Conservation (phyloP, 2,113 vertebrate genomes). For the Ceuthmochares aereus region DNA sequence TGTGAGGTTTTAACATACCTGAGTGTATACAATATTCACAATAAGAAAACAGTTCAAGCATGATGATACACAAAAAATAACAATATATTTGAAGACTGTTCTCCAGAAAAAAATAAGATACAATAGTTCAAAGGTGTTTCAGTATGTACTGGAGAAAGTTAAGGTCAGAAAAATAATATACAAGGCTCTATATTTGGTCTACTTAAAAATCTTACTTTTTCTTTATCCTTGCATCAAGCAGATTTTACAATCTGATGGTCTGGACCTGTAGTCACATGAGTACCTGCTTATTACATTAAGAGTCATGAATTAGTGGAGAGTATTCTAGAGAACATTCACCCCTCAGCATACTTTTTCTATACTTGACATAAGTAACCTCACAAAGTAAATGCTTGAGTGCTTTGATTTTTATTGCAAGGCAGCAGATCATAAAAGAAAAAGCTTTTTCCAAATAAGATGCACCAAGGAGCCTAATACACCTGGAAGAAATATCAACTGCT, state of each 20-base stretch:
- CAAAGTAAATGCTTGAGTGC: not conserved
- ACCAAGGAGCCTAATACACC: not conserved
- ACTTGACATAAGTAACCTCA: not conserved
- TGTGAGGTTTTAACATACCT: not conserved
- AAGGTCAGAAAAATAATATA: not conserved
- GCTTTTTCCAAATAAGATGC: not conserved
- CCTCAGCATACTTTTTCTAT: not conserved
- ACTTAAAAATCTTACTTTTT: not conserved
- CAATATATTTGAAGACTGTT: not conserved
- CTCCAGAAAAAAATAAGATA: not conserved
- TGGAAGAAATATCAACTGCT: not conserved
- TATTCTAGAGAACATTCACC: not conserved
- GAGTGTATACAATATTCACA: not conserved
- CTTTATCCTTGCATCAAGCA: not conserved
- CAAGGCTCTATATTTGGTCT: not conserved
- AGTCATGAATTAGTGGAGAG: not conserved
- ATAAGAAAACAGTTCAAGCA: not conserved
- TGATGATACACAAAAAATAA: not conserved
- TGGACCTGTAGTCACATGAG: not conserved
- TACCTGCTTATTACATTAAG: not conserved
- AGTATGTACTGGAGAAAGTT: not conserved
- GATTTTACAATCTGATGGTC: fast-evolving
- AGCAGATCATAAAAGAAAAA: not conserved
- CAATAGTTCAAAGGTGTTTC: not conserved
- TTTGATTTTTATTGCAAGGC: not conserved